phyloP scores from a whole-genome alignment of 2,797 vertebrate species.

The Cossypha dichroa region DNA sequence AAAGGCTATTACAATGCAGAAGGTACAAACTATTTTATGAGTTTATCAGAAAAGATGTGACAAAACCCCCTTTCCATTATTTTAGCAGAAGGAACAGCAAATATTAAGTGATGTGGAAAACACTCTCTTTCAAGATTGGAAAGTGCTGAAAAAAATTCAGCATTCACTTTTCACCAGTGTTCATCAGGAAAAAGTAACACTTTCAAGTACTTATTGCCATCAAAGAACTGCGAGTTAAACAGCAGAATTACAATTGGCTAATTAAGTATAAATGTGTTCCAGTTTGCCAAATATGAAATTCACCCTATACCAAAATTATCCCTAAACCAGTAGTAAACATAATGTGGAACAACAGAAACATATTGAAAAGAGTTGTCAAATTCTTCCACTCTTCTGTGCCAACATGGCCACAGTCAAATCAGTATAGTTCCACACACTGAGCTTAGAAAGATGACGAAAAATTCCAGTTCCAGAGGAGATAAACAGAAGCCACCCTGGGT shows the following conservation, averaged over 20 bases:
- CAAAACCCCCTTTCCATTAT: neutral
- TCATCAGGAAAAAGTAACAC: neutral
- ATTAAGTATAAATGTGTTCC: neutral
- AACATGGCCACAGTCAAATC: neutral
- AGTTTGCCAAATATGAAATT: neutral
- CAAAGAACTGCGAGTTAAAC: neutral
- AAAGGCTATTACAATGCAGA: neutral
- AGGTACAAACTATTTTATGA: neutral
- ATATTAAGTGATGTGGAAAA: neutral
- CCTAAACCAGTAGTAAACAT: neutral
- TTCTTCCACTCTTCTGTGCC: neutral
- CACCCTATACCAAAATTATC: neutral
- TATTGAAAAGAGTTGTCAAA: neutral
- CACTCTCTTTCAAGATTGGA: neutral
- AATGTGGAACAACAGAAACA: neutral
- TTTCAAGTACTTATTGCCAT: neutral
- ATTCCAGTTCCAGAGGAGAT: neutral
- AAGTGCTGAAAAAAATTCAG: neutral
- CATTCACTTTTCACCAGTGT: neutral
- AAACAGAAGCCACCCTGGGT: neutral
- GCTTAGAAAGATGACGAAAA: neutral
- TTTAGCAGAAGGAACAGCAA: neutral
- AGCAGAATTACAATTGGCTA: neutral
- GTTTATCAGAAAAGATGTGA: neutral
- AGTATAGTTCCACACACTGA: neutral